Conservation (phyloP, 2,888 invertebrate genomes). For the Plagodis pulveraria region DNA sequence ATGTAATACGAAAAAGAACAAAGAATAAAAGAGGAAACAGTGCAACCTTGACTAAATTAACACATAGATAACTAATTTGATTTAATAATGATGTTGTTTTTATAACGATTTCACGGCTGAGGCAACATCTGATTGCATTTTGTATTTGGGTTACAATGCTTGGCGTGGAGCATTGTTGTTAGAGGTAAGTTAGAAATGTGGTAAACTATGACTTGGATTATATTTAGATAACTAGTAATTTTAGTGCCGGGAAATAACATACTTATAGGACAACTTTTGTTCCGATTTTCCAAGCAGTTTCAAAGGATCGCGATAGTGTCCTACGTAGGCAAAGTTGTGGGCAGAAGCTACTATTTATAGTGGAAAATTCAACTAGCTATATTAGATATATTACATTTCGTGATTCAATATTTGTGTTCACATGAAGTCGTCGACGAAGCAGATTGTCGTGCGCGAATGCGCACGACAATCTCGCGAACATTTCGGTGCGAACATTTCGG, state of each 20-base stretch:
- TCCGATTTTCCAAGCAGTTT: no score
- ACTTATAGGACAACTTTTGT: no score
- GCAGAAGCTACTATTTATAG: slow-evolving; percentile 7
- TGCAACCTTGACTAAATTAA: slow-evolving; percentile 24
- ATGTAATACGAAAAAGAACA: slow-evolving; percentile 8
- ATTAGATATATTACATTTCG: slow-evolving; percentile 57
- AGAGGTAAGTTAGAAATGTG: no score
- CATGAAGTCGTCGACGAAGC: slow-evolving; percentile 47
- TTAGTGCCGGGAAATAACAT: no score
- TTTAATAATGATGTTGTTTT: slow-evolving; percentile 25
- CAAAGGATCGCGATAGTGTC: no score
- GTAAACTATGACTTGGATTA: no score
- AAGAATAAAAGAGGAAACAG: slow-evolving; percentile 18
- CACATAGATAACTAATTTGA: slow-evolving; percentile 11
- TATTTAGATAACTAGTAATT: no score
- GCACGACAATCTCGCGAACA: no score
- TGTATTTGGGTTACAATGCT: slow-evolving; percentile 37
- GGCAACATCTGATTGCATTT: slow-evolving; percentile 27
- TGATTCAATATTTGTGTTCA: slow-evolving; percentile 48
- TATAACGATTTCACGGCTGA: slow-evolving; percentile 19
- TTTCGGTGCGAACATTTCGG: slow-evolving; percentile 58
- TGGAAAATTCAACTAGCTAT: slow-evolving; percentile 54
- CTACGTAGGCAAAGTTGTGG: no score
- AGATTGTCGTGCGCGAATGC: slow-evolving; percentile 42
- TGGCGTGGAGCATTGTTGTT: slow-evolving; percentile 12